Evolutionary conservation across 2,797 vertebrate species (phyloP).

Genomic region (Alauda arvensis): DNA sequence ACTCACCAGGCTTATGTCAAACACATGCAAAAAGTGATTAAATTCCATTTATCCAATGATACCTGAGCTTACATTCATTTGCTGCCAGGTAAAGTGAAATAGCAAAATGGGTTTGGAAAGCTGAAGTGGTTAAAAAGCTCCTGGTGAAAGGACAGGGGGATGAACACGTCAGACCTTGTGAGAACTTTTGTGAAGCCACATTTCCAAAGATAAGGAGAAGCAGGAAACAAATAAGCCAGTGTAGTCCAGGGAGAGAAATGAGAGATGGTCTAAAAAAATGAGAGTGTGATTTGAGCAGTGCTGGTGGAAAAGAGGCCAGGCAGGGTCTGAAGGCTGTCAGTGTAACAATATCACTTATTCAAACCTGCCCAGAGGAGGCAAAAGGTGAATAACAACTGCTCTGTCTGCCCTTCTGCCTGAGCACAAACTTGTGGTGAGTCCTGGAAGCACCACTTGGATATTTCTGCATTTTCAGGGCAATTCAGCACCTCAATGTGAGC

Average conservation of each 20-base stretch:
- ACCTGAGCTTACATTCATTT: neutral
- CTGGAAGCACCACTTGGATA: neutral
- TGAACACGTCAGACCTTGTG: neutral
- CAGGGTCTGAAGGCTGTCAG: neutral
- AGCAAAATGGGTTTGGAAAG: neutral
- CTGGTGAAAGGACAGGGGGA: neutral
- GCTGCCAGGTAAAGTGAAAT: neutral
- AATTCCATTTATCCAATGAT: neutral
- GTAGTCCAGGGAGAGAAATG: neutral
- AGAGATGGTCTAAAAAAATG: neutral
- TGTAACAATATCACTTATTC: neutral
- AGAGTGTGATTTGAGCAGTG: neutral
- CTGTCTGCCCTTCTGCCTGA: neutral
- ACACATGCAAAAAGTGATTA: neutral
- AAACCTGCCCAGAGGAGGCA: neutral
- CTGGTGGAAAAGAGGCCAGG: neutral
- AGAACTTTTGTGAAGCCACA: neutral
- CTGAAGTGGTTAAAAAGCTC: neutral
- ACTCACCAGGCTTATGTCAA: neutral
- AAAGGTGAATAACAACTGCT: neutral
- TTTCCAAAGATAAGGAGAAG: neutral
- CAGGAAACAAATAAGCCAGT: neutral
- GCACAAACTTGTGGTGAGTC: fast-evolving
- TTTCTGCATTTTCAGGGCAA: neutral
- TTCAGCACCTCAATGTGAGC: neutral